phyloP scores from a whole-genome alignment of 2,888 invertebrate species.

The Dolichomitus sp. region DNA sequence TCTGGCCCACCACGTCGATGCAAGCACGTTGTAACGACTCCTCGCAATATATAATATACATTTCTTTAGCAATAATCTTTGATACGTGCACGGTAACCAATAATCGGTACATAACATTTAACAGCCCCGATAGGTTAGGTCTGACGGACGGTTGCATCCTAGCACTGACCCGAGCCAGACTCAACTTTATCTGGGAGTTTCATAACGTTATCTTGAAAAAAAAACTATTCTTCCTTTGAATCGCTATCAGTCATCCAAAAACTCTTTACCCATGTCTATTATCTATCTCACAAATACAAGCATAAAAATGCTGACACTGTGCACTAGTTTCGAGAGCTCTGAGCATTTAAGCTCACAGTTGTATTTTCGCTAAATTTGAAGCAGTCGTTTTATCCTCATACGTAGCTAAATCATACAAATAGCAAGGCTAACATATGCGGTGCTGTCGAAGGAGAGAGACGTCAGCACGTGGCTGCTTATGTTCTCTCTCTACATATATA shows the following conservation, averaged over 20 bases:
- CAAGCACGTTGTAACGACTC: too few relatives aligned
- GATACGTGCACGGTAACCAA: too few relatives aligned
- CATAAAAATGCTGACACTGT: conserved; percentile 7
- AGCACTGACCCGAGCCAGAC: too few relatives aligned
- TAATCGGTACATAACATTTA: too few relatives aligned
- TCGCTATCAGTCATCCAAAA: neutral
- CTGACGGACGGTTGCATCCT: too few relatives aligned
- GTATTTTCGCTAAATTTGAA: conserved; percentile 2
- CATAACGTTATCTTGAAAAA: neutral
- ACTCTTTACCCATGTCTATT: neutral
- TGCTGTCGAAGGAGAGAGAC: neutral
- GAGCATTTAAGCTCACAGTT: neutral
- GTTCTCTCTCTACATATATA: neutral
- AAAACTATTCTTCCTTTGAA: neutral
- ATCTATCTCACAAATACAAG: neutral
- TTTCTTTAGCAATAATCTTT: too few relatives aligned
- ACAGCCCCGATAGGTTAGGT: too few relatives aligned
- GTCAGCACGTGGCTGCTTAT: conserved; percentile 7
- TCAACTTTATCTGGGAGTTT: too few relatives aligned
- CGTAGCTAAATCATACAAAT: neutral
- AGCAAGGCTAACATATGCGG: neutral
- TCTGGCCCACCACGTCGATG: too few relatives aligned
- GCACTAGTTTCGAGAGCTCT: conserved; percentile 13
- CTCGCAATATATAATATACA: too few relatives aligned
- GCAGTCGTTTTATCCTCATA: neutral